These are phyloP conservation scores for Poeciliopsis infans DNA, from an alignment of 2,797 vertebrate species.

Conservation along the genomic window DNA sequence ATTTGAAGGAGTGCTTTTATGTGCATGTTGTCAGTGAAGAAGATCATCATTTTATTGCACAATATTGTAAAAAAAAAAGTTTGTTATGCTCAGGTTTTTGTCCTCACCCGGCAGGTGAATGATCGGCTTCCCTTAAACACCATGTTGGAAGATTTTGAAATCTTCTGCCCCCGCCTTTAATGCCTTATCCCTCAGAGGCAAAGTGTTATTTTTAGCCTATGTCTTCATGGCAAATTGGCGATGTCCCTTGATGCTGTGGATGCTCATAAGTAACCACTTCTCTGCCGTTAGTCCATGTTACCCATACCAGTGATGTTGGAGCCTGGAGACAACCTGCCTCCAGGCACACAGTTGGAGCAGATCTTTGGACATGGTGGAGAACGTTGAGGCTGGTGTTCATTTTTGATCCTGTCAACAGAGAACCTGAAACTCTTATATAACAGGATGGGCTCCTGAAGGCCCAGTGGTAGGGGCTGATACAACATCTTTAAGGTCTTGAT, in stretches of 20 bases:
- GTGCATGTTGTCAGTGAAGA: neutral
- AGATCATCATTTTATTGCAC: conserved; percentile 24
- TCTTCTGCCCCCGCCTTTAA: conserved; percentile 30
- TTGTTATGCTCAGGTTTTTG: conserved; percentile 19
- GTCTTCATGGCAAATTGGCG: conserved; percentile 74
- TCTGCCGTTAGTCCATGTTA: conserved; percentile 62
- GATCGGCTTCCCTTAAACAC: conserved; percentile 2
- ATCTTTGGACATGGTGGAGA: conserved; percentile 31
- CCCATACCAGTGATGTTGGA: conserved; percentile 54
- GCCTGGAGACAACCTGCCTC: conserved; percentile 33
- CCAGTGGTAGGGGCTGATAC: neutral
- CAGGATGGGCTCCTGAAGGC: conserved; percentile 20
- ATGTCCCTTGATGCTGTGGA: conserved; percentile 66
- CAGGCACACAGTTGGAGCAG: conserved; percentile 7
- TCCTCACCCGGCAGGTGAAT: conserved; percentile 54
- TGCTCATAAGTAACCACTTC: conserved; percentile 56
- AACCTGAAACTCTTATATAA: conserved; percentile 43
- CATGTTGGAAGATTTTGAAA: conserved; percentile 50
- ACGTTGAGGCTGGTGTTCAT: conserved; percentile 29
- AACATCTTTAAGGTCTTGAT: conserved; percentile 17
- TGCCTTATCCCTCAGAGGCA: conserved; percentile 52
- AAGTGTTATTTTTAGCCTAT: conserved; percentile 78
- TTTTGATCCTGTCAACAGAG: conserved; percentile 31
- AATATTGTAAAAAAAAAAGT: neutral
- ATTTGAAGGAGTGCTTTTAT: neutral